These are phyloP conservation scores for Valencia hispanica DNA, from an alignment of 2,797 vertebrate species.

Conservation along the genomic window DNA sequence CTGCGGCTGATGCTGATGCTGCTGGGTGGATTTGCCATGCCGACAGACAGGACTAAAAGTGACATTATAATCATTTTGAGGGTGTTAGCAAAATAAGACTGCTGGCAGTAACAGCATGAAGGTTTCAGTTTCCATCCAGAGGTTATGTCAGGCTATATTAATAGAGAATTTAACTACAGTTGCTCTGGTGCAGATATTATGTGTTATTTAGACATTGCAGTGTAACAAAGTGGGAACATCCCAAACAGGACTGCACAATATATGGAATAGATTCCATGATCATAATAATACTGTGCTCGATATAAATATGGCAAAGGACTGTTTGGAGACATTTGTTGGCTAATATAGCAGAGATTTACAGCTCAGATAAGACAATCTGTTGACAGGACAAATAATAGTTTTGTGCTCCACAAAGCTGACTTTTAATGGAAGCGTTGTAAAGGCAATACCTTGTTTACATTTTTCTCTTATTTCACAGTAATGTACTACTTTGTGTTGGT, in stretches of 20 bases:
- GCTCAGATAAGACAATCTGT: too few relatives aligned
- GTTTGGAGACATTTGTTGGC: background rate
- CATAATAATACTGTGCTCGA: background rate
- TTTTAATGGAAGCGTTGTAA: too few relatives aligned
- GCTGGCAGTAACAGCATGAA: conserved; percentile 50
- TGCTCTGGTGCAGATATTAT: conserved; percentile 47
- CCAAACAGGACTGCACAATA: background rate
- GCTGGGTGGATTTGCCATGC: conserved; percentile 57
- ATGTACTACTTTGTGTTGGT: too few relatives aligned
- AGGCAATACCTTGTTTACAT: too few relatives aligned
- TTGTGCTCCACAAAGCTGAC: too few relatives aligned
- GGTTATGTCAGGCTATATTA: conserved; percentile 49
- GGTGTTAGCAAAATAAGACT: conserved; percentile 58
- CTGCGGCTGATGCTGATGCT: conserved; percentile 45
- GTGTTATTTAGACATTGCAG: conserved; percentile 44
- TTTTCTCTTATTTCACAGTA: too few relatives aligned
- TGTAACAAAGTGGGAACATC: conserved; percentile 12
- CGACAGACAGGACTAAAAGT: conserved; percentile 49
- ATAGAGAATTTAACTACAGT: conserved; percentile 35
- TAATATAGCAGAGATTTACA: too few relatives aligned
- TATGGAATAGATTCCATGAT: background rate
- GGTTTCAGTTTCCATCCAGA: conserved; percentile 52
- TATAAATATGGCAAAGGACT: background rate
- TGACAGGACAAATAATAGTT: too few relatives aligned
- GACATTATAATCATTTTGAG: conserved; percentile 61